These are phyloP conservation scores for Nymphalis polychloros DNA, from an alignment of 2,888 invertebrate species.

Conservation along the genomic window DNA sequence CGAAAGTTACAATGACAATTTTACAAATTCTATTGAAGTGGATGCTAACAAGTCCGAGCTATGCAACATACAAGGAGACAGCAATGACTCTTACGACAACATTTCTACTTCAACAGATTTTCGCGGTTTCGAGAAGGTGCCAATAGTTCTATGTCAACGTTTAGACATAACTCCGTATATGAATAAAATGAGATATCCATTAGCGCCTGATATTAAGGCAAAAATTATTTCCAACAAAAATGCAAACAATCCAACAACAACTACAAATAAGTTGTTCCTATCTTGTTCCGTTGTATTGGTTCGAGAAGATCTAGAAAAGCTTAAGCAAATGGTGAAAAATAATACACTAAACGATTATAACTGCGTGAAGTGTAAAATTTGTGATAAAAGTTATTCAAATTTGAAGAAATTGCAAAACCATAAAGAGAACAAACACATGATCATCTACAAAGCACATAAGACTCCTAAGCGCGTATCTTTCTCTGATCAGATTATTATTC, in stretches of 20 bases:
- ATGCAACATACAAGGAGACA: background rate
- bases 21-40: constrained; percentile 9
- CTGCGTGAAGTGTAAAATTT: constrained; percentile 59
- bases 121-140: constrained; percentile 57
- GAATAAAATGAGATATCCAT: constrained; percentile 24
- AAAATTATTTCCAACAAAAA: constrained; percentile 18
- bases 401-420: constrained; percentile 63
- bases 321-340: constrained; percentile 44
- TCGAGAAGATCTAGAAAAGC: constrained; percentile 51
- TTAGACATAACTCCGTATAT: constrained; percentile 58
- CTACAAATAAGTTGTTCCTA: constrained; percentile 37
- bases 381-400: constrained; percentile 59
- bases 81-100: constrained; percentile 35
- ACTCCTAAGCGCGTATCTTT: constrained; percentile 67
- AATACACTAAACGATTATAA: constrained; percentile 19
- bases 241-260: background rate
- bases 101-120: constrained; percentile 49
- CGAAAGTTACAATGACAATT: constrained; percentile 53
- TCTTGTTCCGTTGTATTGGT: constrained; percentile 54
- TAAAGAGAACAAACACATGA: constrained; percentile 63
- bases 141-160: constrained; percentile 53
- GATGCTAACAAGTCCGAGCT: background rate
- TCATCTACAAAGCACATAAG: constrained; percentile 54
- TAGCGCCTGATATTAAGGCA: background rate
- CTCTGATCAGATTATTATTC: constrained; percentile 66